Conservation (phyloP, 2,888 invertebrate genomes). For the Sturmia bella region DNA sequence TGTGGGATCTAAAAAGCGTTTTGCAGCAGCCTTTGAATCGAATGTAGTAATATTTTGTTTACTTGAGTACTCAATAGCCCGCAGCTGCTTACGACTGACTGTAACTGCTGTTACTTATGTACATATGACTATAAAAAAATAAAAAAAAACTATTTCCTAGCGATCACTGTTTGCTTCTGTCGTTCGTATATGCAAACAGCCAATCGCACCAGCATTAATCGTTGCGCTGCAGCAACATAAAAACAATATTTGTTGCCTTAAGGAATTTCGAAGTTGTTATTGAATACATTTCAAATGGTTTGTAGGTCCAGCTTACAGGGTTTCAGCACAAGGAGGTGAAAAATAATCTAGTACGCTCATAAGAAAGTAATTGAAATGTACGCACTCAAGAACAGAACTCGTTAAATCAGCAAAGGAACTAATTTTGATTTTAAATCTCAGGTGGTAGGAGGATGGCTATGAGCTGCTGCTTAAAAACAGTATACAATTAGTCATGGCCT, state of each 20-base stretch:
- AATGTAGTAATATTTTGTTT: conserved; percentile 40
- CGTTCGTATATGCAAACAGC: conserved; percentile 28
- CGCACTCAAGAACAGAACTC: no score
- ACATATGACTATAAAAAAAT: no score
- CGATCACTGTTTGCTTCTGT: conserved; percentile 17
- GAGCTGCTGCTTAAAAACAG: no score
- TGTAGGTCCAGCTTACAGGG: conserved; percentile 28
- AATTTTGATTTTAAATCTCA: no score
- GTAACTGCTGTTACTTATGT: no score
- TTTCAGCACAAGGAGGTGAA: conserved; percentile 25
- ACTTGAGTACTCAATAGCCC: conserved; percentile 55
- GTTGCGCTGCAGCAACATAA: conserved; percentile 33
- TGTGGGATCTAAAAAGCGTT: conserved; percentile 52
- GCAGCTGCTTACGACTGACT: conserved; percentile 65
- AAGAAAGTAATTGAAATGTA: no score
- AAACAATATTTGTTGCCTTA: conserved; percentile 65
- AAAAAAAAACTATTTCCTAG: conserved; percentile 28
- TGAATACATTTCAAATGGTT: conserved; percentile 51
- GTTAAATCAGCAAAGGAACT: no score
- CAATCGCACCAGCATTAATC: conserved; percentile 17
- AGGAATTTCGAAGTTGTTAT: conserved; percentile 61
- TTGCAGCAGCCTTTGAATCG: conserved; percentile 54
- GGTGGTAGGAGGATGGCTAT: no score
- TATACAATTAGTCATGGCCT: no score
- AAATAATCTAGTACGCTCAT: conserved; percentile 1